Percentiles rank a stretch among this genome's conserved stretches.
phyloP scores from a whole-genome alignment of 2,113 vertebrate genomes.

The Anguilla rostrata region DNA sequence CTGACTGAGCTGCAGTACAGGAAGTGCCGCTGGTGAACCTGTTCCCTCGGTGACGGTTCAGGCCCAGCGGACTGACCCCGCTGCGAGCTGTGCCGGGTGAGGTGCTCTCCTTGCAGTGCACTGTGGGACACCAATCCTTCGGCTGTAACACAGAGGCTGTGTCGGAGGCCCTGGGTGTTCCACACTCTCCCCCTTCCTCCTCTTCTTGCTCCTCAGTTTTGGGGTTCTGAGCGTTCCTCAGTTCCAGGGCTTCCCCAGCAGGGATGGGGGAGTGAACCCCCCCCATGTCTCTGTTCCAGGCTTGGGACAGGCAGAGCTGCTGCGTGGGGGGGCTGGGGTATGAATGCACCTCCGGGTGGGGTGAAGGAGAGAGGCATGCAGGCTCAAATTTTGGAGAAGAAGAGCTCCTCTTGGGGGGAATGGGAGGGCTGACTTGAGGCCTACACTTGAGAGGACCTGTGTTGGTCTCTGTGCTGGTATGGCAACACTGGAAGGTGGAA shows the following conservation, averaged over 20 bases:
- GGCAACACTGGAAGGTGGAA: slow-evolving; percentile 35
- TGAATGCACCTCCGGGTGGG: slow-evolving; percentile 36
- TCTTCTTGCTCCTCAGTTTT: slow-evolving; percentile 73
- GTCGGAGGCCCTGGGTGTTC: slow-evolving; percentile 30
- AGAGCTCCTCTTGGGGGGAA: slow-evolving; percentile 53
- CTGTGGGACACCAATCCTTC: slow-evolving; percentile 34
- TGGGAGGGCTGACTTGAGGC: slow-evolving; percentile 50
- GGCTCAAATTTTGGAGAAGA: not conserved
- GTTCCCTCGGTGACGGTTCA: slow-evolving; percentile 31
- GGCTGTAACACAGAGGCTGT: not conserved
- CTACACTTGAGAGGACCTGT: slow-evolving; percentile 31
- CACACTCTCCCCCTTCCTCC: slow-evolving; percentile 39
- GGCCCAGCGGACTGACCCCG: slow-evolving; percentile 21
- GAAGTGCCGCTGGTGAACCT: slow-evolving; percentile 70
- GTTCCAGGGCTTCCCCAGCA: slow-evolving; percentile 31
- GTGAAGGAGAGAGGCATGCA: slow-evolving; percentile 21
- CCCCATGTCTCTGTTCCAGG: not conserved
- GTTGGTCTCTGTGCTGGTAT: slow-evolving; percentile 39
- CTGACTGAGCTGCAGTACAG: slow-evolving; percentile 73
- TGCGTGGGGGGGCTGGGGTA: slow-evolving; percentile 4
- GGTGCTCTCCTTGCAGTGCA: slow-evolving; percentile 3
- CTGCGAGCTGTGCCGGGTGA: not conserved
- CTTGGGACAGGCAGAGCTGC: not conserved
- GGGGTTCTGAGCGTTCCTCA: slow-evolving; percentile 46
- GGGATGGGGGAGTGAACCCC: not conserved